These are phyloP conservation scores for Rhopilema esculentum DNA, from an alignment of 30 jellyfish, hydroid and myxozoan genomes.

Conservation along the genomic window DNA sequence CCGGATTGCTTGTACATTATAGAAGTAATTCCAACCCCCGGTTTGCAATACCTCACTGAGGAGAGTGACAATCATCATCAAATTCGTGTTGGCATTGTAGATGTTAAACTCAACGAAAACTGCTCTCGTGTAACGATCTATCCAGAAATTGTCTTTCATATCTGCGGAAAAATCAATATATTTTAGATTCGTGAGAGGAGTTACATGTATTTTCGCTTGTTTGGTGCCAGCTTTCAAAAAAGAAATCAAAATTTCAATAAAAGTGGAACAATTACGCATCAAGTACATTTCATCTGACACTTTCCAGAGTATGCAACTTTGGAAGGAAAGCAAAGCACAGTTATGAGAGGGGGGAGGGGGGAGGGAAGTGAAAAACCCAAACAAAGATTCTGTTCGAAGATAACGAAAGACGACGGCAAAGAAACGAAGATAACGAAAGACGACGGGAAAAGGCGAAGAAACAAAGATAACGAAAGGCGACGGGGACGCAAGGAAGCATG, in stretches of 20 bases:
- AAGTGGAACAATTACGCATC: too few relatives aligned
- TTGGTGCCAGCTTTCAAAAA: too few relatives aligned
- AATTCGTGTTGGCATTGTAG: conserved; percentile 92
- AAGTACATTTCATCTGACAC: too few relatives aligned
- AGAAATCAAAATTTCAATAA: too few relatives aligned
- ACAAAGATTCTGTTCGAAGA: too few relatives aligned
- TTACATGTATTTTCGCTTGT: too few relatives aligned
- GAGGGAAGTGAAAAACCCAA: not conserved
- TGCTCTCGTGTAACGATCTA: conserved; percentile 94
- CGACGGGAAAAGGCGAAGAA: too few relatives aligned
- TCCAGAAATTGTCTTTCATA: conserved; percentile 90
- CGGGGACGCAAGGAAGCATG: not conserved
- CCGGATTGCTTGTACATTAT: conserved; percentile 87
- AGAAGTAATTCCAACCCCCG: conserved; percentile 88
- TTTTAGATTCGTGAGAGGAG: not conserved
- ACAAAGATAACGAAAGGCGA: not conserved
- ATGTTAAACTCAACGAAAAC: conserved; percentile 80
- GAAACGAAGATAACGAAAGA: too few relatives aligned
- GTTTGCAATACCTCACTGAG: conserved; percentile 90
- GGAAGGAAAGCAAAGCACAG: not conserved
- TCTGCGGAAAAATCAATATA: not conserved
- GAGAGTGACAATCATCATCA: conserved; percentile 85
- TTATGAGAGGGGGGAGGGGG: not conserved
- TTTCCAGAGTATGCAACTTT: too few relatives aligned
- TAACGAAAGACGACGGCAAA: too few relatives aligned